Percentiles rank a stretch among this genome's conserved stretches.
phyloP scores from a whole-genome alignment of 2,113 vertebrate species.

The Dromaius novaehollandiae region DNA sequence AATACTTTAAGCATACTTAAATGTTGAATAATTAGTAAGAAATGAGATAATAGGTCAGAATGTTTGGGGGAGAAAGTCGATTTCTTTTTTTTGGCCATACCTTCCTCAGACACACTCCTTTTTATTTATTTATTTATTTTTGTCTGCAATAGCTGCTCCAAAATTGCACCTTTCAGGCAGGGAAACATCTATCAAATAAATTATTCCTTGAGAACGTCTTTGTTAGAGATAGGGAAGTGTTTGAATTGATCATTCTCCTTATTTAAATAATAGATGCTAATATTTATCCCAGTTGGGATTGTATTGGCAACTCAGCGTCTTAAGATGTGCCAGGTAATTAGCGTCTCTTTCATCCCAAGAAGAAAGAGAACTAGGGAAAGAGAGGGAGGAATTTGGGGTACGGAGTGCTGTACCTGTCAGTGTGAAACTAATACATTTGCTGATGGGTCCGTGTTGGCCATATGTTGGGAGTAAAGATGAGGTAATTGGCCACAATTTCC shows the following conservation, averaged over 20 bases:
- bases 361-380: background rate
- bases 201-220: background rate
- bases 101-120: accelerated
- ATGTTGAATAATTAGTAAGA: background rate
- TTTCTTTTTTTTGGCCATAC: background rate
- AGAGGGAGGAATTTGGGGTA: background rate
- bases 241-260: background rate
- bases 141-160: background rate
- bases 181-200: background rate
- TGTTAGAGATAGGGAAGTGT: background rate
- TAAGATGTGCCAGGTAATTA: background rate
- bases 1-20: background rate
- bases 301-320: background rate
- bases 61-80: background rate
- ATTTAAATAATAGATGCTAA: background rate
- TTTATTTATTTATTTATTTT: background rate
- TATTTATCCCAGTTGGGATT: background rate
- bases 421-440: background rate
- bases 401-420: accelerated
- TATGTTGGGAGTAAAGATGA: background rate
- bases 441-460: background rate
- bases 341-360: background rate
- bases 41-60: background rate
- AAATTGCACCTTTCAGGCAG: background rate
- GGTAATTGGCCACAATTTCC: background rate